Evolutionary conservation across 2,797 vertebrate species (phyloP).

Genomic region (Hydrophis major): DNA sequence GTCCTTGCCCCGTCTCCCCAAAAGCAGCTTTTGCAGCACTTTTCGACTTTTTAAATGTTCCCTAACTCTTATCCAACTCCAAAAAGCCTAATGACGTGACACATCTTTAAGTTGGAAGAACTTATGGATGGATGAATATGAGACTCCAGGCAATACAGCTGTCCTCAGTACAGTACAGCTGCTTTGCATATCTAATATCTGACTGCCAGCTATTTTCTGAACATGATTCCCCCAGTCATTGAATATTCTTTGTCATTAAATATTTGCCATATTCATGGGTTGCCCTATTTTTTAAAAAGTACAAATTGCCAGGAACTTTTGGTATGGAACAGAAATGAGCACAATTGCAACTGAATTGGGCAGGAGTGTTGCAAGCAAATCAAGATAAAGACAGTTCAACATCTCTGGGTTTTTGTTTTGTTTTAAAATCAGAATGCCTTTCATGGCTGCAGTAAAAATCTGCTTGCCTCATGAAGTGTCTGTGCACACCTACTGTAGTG

Average conservation of each 20-base stretch:
- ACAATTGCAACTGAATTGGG: neutral
- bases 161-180: neutral
- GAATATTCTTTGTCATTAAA: neutral
- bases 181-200: neutral
- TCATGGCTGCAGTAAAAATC: constrained; percentile 31
- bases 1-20: no score
- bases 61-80: neutral
- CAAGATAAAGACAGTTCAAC: neutral
- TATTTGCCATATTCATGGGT: neutral
- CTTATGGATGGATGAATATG: neutral
- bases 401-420: neutral
- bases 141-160: neutral
- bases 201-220: neutral
- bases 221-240: neutral
- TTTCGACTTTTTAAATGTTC: neutral
- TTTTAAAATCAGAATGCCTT: neutral
- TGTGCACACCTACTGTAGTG: no score
- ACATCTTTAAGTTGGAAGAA: neutral
- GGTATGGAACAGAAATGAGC: neutral
- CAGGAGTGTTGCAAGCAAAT: neutral
- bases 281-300: neutral
- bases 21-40: neutral
- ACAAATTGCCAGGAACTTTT: neutral
- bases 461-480: no score
- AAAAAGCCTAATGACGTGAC: neutral